phyloP scores from a whole-genome alignment of 2,797 vertebrate genomes.

The Alosa sapidissima region DNA sequence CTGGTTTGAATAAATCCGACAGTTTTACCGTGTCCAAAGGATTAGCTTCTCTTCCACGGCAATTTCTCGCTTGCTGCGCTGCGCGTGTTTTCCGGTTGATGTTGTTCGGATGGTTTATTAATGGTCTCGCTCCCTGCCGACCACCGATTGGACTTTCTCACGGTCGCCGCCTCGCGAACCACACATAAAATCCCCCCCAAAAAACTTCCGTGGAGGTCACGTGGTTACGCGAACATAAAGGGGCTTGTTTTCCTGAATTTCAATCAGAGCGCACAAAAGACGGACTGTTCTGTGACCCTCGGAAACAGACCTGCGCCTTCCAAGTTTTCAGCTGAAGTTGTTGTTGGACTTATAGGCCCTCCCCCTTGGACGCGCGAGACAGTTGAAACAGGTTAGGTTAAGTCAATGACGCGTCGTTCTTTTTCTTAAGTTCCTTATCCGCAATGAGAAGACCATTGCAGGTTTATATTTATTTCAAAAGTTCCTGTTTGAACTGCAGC shows the following conservation, averaged over 20 bases:
- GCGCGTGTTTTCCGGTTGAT: background rate
- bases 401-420: background rate
- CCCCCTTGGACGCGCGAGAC: background rate
- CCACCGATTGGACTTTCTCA: background rate
- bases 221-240: background rate
- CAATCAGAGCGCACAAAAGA: constrained; percentile 11
- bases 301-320: background rate
- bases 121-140: background rate
- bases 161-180: background rate
- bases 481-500: background rate
- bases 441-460: background rate
- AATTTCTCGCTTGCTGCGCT: background rate
- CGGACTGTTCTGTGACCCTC: background rate
- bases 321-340: background rate
- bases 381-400: background rate
- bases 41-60: background rate
- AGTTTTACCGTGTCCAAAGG: background rate
- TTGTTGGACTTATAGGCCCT: background rate
- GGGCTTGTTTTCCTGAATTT: constrained; percentile 15
- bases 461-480: background rate
- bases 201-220: constrained; percentile 7
- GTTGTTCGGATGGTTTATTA: background rate
- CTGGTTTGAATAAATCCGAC: background rate
- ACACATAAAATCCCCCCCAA: background rate
- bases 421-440: background rate